phyloP scores from a whole-genome alignment of 1,140 invertebrate species.

The Arion vulgaris region DNA sequence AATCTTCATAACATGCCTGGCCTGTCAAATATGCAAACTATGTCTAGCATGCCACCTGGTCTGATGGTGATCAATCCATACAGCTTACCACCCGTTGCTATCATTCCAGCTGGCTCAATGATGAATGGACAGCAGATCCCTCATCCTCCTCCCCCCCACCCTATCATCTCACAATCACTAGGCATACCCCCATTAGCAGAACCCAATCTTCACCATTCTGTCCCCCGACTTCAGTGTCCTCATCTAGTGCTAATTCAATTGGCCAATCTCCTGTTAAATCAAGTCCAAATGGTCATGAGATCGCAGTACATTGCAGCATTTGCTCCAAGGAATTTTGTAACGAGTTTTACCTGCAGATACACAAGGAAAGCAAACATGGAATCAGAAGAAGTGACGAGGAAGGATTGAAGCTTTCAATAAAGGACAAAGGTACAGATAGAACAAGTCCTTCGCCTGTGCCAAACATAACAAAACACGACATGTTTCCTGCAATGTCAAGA shows the following conservation, averaged over 20 bases:
- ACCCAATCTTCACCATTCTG: constrained; percentile 30
- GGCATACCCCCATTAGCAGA: constrained; percentile 39
- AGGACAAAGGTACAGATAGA: constrained; percentile 18
- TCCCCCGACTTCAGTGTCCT: constrained; percentile 42
- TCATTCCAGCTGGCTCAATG: constrained; percentile 63
- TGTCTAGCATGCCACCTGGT: constrained; percentile 65
- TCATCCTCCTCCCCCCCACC: constrained; percentile 51
- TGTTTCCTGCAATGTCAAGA: neutral
- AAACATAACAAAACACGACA: neutral
- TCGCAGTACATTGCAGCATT: constrained; percentile 86
- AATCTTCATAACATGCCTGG: constrained; percentile 45
- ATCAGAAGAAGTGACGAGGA: constrained; percentile 44
- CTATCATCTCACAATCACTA: constrained; percentile 59
- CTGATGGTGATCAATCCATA: constrained; percentile 72
- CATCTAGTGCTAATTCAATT: constrained; percentile 44
- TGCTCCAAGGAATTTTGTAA: constrained; percentile 97
- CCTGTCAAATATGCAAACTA: constrained; percentile 51
- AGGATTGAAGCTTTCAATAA: constrained; percentile 36
- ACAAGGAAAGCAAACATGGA: constrained; percentile 78
- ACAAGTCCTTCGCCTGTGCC: neutral
- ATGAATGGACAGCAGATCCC: constrained; percentile 56
- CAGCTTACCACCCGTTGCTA: constrained; percentile 64
- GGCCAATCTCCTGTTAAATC: constrained; percentile 6
- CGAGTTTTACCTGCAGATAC: constrained; percentile 76
- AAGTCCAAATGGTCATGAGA: constrained; percentile 37